Conservation (phyloP, 30 jellyfish, hydroid and myxozoan genomes). For the Cassiopea andromeda region DNA sequence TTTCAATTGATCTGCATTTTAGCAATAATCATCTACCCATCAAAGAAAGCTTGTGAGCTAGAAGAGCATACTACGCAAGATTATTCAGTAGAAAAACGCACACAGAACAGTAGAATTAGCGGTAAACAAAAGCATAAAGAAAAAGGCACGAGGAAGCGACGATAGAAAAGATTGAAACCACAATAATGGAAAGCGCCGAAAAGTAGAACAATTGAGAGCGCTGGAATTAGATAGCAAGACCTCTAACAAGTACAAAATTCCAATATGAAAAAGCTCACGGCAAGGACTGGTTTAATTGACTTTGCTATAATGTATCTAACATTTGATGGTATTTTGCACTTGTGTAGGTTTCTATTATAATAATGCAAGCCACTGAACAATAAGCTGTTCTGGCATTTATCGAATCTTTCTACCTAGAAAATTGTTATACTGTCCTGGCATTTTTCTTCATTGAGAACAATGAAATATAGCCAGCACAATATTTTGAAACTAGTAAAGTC, state of each 20-base stretch:
- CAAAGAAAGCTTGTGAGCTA: constrained; percentile 34
- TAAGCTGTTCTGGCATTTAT: no score
- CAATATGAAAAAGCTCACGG: no score
- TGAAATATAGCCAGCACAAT: background rate
- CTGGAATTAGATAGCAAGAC: no score
- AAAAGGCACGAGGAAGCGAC: constrained; percentile 29
- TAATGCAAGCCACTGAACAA: no score
- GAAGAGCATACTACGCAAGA: constrained; percentile 33
- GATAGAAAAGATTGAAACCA: background rate
- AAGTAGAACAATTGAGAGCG: background rate
- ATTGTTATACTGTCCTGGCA: no score
- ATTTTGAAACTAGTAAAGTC: background rate
- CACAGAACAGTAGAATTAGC: background rate
- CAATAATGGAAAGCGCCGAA: background rate
- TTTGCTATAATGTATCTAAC: no score
- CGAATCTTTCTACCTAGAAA: no score
- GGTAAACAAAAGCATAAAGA: constrained; percentile 8
- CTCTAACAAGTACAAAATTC: no score
- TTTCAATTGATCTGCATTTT: constrained; percentile 82
- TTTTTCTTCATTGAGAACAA: background rate
- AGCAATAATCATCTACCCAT: constrained; percentile 69
- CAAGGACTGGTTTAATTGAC: no score
- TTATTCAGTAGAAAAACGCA: background rate
- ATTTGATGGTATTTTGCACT: no score
- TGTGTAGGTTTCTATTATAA: no score